These are phyloP conservation scores for rat (Rattus norvegicus) DNA, from an alignment of 2,113 vertebrate genomes.

Conservation along the genomic window DNA sequence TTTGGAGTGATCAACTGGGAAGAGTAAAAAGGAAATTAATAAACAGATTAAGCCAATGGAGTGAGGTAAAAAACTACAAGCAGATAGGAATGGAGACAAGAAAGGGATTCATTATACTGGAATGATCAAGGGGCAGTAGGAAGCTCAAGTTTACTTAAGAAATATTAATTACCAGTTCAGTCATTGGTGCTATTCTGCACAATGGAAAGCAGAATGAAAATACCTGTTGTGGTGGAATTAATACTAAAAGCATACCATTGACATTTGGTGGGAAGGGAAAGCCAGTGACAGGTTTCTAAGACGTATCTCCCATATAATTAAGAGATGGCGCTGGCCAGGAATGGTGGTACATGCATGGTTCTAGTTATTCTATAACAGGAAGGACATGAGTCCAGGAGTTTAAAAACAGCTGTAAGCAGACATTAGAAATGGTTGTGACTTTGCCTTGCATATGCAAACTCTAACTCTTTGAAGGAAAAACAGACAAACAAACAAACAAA, in stretches of 20 bases:
- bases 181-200: background rate
- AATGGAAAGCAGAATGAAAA: background rate
- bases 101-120: background rate
- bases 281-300: background rate
- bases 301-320: background rate
- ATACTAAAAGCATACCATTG: constrained; percentile 6
- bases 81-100: background rate
- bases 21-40: constrained; percentile 38
- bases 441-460: background rate
- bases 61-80: background rate
- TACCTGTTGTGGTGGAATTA: background rate
- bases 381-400: background rate
- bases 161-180: background rate
- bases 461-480: background rate
- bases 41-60: background rate
- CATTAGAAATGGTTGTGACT: background rate
- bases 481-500: background rate
- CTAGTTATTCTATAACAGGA: background rate
- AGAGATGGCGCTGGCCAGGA: background rate
- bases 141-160: constrained; percentile 6
- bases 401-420: background rate
- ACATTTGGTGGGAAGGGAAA: background rate
- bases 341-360: background rate
- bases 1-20: background rate
- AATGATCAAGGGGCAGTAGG: background rate